Conservation (phyloP, 2,888 invertebrate genomes). For the Cyaniris semiargus region DNA sequence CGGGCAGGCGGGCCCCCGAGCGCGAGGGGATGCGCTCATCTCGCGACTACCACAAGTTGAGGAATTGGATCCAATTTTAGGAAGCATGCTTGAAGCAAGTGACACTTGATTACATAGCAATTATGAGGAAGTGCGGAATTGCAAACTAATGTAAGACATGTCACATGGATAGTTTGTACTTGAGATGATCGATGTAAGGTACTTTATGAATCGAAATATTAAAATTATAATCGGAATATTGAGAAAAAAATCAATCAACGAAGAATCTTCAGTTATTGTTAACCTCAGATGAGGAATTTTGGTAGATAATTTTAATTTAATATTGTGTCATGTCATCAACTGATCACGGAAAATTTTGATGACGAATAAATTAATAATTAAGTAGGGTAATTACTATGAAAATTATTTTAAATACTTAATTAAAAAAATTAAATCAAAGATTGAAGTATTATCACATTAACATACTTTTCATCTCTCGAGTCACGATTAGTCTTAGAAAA, state of each 20-base stretch:
- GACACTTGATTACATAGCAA: no score
- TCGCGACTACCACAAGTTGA: not conserved
- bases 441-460: not conserved
- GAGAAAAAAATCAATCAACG: no score
- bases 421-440: not conserved
- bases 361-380: not conserved
- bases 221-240: no score
- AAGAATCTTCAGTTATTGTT: no score
- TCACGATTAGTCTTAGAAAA: not conserved
- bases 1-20: conserved; percentile 49
- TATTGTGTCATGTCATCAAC: not conserved
- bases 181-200: no score
- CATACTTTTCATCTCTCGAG: not conserved
- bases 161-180: no score
- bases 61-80: no score
- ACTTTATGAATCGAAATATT: no score
- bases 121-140: no score
- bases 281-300: not conserved
- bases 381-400: not conserved
- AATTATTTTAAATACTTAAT: conserved; percentile 8
- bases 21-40: conserved; percentile 34
- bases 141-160: no score
- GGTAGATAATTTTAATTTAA: not conserved
- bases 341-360: not conserved
- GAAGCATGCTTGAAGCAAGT: no score